Percentiles rank a stretch among this genome's conserved stretches.
Conservation (phyloP, 2,888 invertebrate genomes). For the Nezara viridula region DNA sequence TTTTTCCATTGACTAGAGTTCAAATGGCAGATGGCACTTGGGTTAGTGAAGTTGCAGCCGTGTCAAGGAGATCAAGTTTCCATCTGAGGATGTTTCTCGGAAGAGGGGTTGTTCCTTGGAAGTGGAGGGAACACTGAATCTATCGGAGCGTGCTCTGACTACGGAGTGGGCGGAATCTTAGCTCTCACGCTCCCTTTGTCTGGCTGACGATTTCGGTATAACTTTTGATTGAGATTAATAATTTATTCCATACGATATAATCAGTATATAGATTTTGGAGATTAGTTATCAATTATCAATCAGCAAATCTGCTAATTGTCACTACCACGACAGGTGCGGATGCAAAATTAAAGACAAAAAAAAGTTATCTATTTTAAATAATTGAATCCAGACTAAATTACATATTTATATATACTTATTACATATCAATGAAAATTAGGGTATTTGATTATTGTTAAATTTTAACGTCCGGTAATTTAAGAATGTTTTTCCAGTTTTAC, state of each 20-base stretch:
- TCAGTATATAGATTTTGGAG: not conserved
- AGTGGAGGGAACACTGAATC: not conserved
- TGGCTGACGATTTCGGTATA: not conserved
- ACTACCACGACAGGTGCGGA: too few species aligned
- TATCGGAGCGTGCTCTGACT: not conserved
- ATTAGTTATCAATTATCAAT: not conserved
- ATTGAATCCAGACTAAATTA: too few species aligned
- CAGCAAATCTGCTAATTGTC: too few species aligned
- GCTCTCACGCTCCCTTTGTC: not conserved
- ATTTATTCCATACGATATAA: not conserved
- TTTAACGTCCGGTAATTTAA: too few species aligned
- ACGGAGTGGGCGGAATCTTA: not conserved
- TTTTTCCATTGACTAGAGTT: not conserved
- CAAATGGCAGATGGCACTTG: not conserved
- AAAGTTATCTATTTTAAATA: too few species aligned
- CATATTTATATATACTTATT: too few species aligned
- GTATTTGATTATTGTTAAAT: too few species aligned
- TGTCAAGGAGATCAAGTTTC: conserved; percentile 33
- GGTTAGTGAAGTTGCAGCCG: not conserved
- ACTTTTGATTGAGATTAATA: not conserved
- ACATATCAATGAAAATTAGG: too few species aligned
- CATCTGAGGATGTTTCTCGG: not conserved
- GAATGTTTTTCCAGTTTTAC: too few species aligned
- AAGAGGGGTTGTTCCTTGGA: not conserved
- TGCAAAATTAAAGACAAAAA: too few species aligned